Base-by-base conservation (phyloP, 2,888 invertebrate species). In the Noctua janthina region DNA sequence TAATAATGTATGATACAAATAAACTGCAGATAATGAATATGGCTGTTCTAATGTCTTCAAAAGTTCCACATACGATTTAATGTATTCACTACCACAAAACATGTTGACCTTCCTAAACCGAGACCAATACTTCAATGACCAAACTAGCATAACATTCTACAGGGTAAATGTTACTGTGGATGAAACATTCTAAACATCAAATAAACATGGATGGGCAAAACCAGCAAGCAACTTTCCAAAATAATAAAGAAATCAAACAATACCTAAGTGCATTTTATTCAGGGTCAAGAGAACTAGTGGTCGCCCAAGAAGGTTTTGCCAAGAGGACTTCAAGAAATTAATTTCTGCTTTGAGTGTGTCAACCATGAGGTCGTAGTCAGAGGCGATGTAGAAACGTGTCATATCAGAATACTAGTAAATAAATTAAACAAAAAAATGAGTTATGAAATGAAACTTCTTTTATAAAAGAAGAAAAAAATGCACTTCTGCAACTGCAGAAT, bases 301-400 rank as follows among this genome's bases (percentile, higher is more conserved):
- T 92, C 99, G 98, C 93, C 99, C 99, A 94, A 99, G 98, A 97
- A 99, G 99, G 97, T 99, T 99, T 97, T 99, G 99, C 99, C 99
- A 99, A 96, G 99, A 99, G 92, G 99, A 99, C 97, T 99, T 99
- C 97, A 99, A 98, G 98, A 99, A 99, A 97, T 99, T 98, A 94
- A 99, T 98, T 97, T 99, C 99, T 92, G 99, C 99, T 97, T 99
- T 99, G 97, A 99, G 98, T 96, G 99, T 99, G 97, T 99, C 99
- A 95, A 99, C 98, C 98, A 99, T 98, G 97, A 99, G 98, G 97
- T 99, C 99, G 97, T 99, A 99, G 97, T 99, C 99, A 94, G 99
- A 99, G 94, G 99, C 99, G 95, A 99, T 98, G 98, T 99, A 99
- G 98, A 99, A 99, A 96, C 99, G 98, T 94, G 98, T 98, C 97